Evolutionary conservation across 2,888 invertebrate genomes (phyloP).

Genomic region (Philereme transversata): DNA sequence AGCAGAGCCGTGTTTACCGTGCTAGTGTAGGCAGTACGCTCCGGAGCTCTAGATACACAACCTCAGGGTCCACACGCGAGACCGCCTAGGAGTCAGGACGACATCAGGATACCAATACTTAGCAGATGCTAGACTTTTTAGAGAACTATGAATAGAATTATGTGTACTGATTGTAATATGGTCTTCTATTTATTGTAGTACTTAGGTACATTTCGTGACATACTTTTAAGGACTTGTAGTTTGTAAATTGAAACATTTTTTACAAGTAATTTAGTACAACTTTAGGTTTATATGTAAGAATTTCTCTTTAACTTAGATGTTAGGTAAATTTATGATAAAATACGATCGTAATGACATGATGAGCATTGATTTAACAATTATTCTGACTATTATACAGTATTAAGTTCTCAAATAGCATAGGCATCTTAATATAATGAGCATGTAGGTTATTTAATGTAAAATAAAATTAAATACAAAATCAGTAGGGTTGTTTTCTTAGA

Average conservation of each 20-base stretch:
- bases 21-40: conserved; percentile 84
- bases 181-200: conserved; percentile 83
- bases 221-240: conserved; percentile 71
- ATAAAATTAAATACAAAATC: conserved; percentile 74
- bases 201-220: conserved; percentile 78
- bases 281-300: conserved; percentile 73
- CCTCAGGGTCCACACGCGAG: conserved; percentile 78
- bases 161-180: conserved; percentile 80
- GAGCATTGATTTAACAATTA: conserved; percentile 61
- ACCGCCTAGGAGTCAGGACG: conserved; percentile 75
- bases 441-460: conserved; percentile 74
- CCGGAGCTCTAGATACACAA: conserved; percentile 81
- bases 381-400: conserved; percentile 71
- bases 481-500: conserved; percentile 81
- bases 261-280: conserved; percentile 66
- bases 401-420: conserved; percentile 79
- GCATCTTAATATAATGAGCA: conserved; percentile 63
- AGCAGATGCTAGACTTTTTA: conserved; percentile 73
- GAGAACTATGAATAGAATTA: conserved; percentile 68
- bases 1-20: conserved; percentile 80
- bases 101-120: conserved; percentile 78
- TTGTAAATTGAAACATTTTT: conserved; percentile 65
- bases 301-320: conserved; percentile 61
- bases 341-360: conserved; percentile 58
- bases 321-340: conserved; percentile 52